These are phyloP conservation scores for Hypomecis punctinalis DNA, from an alignment of 2,888 invertebrate genomes.

Conservation along the genomic window DNA sequence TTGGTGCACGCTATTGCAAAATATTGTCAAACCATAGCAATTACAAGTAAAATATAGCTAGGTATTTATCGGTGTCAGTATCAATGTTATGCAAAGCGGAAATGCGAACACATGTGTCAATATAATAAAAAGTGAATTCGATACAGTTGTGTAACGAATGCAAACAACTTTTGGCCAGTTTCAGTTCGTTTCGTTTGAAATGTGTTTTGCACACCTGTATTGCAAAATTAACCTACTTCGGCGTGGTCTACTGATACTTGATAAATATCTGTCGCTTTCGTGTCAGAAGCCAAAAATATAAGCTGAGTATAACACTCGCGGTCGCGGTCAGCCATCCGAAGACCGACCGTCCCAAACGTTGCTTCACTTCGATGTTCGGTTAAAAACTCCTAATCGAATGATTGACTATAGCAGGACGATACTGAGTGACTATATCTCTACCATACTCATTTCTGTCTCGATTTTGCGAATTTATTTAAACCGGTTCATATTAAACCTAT, in stretches of 20 bases:
- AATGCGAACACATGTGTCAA: conserved; percentile 45
- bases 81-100: conserved; percentile 54
- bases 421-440: no score
- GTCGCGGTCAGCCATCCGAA: no score
- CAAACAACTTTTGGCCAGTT: conserved; percentile 38
- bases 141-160: conserved; percentile 34
- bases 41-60: conserved; percentile 15
- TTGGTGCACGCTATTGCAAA: conserved; percentile 3
- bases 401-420: no score
- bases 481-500: no score
- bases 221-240: conserved; percentile 28
- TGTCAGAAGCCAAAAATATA: background rate
- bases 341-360: no score
- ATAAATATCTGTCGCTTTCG: background rate
- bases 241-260: background rate
- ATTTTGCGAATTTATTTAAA: no score
- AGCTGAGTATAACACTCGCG: no score
- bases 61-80: conserved; percentile 37
- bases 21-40: background rate
- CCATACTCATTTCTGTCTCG: no score
- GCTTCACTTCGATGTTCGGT: no score
- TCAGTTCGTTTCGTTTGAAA: conserved; percentile 31
- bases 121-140: conserved; percentile 40
- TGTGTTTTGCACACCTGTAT: conserved; percentile 25
- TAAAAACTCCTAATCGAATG: no score